Base-by-base conservation (phyloP, 2,113 vertebrate genomes). In the Psephotus haematonotus region DNA sequence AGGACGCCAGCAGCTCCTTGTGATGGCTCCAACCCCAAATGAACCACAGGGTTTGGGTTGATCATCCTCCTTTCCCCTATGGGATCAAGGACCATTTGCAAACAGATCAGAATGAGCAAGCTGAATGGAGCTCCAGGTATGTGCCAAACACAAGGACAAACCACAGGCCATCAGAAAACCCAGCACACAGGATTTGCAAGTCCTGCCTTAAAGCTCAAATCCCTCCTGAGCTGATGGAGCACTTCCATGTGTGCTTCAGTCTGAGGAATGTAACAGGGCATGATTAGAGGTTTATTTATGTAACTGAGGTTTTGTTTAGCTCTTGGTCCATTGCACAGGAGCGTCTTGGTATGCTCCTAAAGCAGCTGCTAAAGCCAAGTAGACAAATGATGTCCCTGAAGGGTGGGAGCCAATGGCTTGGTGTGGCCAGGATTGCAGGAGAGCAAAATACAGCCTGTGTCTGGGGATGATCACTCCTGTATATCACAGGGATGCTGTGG, bases 161-260 rank as follows among this genome's bases (percentile, higher is more conserved):
- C 31, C 5, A 3, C 47, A 22, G 39, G 23, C 31, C 10, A 5
- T 17, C 4, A 20, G 17, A 22, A 62, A 72, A 35, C 6, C 39
- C 16, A 15, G 22, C 9, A 5, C 1, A 1, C 4, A 20, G n/a
- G 67, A 46, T 80, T 64, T 81, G 24, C 24, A 62, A 43, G 7
- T 47, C 35, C 18, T 49, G 27, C 5, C 35, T 88, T 37, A 6
- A 53, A 78, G 47, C 62, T 89, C 74, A 49, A 41, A 31, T 63
- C 25, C n/a, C 16, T 53, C 41, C 41, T 19, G 25, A 9, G 47
- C 13, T 53, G 24, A 25, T 71, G 65, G 43, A 67, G 50, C 3
- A 0, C 16, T 83, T 53, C 44, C 17, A 5, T 0, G 2, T 1
- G 1, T 64, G 31, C 22, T 49, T 17, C 46, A 50, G 20, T 50